Percentiles rank a stretch among this genome's conserved stretches.
These are phyloP conservation scores for Mylabris sibirica DNA, from an alignment of 2,888 invertebrate species.

Conservation along the genomic window DNA sequence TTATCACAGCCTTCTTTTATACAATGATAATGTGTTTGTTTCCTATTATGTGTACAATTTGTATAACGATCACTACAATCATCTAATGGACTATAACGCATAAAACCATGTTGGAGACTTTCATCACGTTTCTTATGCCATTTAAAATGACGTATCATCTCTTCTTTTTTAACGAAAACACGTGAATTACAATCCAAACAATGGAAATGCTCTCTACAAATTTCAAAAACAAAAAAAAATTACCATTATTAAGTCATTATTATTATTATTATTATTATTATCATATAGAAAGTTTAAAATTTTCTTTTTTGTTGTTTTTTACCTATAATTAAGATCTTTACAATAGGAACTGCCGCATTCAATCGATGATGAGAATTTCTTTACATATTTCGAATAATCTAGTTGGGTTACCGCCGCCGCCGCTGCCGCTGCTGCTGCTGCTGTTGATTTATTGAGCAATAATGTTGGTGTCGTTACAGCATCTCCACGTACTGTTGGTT, in stretches of 20 bases:
- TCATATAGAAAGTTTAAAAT: slow-evolving; percentile 13
- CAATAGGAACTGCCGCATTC: slow-evolving; percentile 88
- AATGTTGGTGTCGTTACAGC: slow-evolving; percentile 64
- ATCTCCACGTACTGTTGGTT: slow-evolving; percentile 57
- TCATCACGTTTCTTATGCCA: slow-evolving; percentile 99
- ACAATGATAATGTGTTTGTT: slow-evolving; percentile 97
- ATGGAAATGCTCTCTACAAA: slow-evolving; percentile 89
- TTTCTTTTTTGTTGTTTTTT: slow-evolving; percentile 11
- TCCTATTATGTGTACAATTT: slow-evolving; percentile 87
- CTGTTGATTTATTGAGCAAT: slow-evolving; percentile 68
- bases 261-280: neutral
- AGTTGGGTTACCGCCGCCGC: slow-evolving; percentile 60
- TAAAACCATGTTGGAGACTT: slow-evolving; percentile 93
- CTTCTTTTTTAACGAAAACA: slow-evolving; percentile 97
- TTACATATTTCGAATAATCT: slow-evolving; percentile 90
- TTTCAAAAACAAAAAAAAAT: neutral
- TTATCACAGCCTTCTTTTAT: slow-evolving; percentile 93
- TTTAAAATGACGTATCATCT: slow-evolving; percentile 98
- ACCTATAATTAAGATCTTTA: slow-evolving; percentile 84
- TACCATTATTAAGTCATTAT: neutral
- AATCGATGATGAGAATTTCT: slow-evolving; percentile 80
- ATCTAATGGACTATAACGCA: slow-evolving; percentile 90
- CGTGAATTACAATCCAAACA: slow-evolving; percentile 79
- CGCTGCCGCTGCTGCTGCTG: slow-evolving; percentile 40
- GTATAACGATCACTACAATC: slow-evolving; percentile 82